These are phyloP conservation scores for Cryptocephalus moraei DNA, from an alignment of 2,888 invertebrate genomes.

Conservation along the genomic window DNA sequence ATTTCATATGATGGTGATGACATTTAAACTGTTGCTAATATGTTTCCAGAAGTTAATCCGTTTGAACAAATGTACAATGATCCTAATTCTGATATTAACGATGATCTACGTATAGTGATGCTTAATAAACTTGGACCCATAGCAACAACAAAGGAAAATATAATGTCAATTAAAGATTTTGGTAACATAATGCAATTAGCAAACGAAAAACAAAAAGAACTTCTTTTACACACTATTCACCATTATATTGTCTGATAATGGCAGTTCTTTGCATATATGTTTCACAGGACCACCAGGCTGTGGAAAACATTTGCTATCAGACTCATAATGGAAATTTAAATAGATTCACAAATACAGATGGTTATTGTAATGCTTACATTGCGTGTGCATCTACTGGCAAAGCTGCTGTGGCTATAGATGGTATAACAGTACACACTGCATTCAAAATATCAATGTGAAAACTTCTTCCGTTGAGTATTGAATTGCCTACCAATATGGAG, in stretches of 20 bases:
- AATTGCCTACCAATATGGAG: not conserved
- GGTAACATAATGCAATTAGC: not conserved
- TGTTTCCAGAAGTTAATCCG: not conserved
- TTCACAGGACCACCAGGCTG: not conserved
- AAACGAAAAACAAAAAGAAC: not conserved
- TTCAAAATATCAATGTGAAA: conserved; percentile 1
- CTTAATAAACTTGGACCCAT: not conserved
- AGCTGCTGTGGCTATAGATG: conserved; percentile 31
- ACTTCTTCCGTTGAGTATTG: not conserved
- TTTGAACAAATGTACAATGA: not conserved
- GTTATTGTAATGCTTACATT: conserved; percentile 26
- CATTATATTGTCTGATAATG: conserved; percentile 2
- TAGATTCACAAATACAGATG: conserved; percentile 26
- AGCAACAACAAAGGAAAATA: not conserved
- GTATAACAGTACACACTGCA: conserved; percentile 31
- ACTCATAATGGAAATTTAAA: conserved; percentile 36
- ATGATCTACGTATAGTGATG: not conserved
- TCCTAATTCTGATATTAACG: not conserved
- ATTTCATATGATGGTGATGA: not conserved
- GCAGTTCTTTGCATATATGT: not conserved
- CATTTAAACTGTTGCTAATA: not conserved
- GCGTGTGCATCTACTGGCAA: conserved; percentile 31
- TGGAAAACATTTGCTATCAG: conserved; percentile 9
- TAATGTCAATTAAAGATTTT: not conserved
- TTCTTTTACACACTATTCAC: not conserved